Conservation (phyloP, 2,888 invertebrate species). For the Celastrina argiolus region DNA sequence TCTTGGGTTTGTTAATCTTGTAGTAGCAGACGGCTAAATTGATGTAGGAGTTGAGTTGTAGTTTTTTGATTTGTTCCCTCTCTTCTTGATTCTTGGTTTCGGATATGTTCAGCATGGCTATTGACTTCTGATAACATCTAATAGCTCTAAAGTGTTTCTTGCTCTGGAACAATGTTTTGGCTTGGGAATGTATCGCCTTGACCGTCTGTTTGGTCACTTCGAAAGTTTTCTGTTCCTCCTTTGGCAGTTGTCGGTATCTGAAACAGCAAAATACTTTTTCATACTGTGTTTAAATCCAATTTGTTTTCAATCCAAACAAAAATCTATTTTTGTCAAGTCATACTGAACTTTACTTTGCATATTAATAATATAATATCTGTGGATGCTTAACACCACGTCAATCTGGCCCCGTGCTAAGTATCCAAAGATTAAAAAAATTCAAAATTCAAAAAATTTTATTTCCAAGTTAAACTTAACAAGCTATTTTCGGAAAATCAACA, state of each 20-base stretch:
- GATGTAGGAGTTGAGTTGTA: constrained; percentile 50
- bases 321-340: too few species aligned
- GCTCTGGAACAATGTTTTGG: constrained; percentile 49
- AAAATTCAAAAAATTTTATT: too few species aligned
- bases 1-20: constrained; percentile 57
- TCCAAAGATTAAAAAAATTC: too few species aligned
- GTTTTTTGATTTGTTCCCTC: constrained; percentile 44
- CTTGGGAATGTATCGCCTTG: constrained; percentile 49
- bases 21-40: constrained; percentile 63
- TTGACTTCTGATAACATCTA: constrained; percentile 55
- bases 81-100: constrained; percentile 44
- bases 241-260: constrained; percentile 63
- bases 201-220: constrained; percentile 53
- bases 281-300: too few species aligned
- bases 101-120: constrained; percentile 49
- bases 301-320: too few species aligned
- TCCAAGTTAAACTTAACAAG: too few species aligned
- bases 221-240: constrained; percentile 55
- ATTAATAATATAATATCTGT: too few species aligned
- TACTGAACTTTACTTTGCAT: too few species aligned
- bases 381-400: too few species aligned
- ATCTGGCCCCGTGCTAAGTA: too few species aligned
- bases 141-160: constrained; percentile 49
- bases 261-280: constrained; percentile 21
- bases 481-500: too few species aligned